These are phyloP conservation scores for Tricholaema leucomelas DNA, from an alignment of 2,113 vertebrate genomes.

Conservation along the genomic window DNA sequence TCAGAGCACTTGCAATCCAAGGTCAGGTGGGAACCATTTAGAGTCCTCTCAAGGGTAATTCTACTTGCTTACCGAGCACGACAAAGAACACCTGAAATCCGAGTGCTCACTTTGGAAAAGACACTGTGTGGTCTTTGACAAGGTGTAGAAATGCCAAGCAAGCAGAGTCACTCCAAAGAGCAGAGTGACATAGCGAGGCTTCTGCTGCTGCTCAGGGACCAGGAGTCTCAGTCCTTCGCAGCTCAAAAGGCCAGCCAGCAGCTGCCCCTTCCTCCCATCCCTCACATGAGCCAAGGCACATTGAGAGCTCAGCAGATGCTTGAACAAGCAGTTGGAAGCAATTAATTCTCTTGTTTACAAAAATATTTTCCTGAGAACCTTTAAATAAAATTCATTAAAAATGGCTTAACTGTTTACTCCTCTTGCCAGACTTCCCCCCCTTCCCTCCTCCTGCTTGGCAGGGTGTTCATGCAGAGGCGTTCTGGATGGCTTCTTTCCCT, in stretches of 20 bases:
- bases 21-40: conserved; percentile 56
- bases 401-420: not conserved
- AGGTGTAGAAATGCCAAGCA: not conserved
- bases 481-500: not conserved
- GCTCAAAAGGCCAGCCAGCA: not conserved
- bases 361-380: not conserved
- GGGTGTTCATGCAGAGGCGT: not conserved
- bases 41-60: conserved; percentile 47
- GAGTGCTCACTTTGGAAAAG: conserved; percentile 14
- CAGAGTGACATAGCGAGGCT: not conserved
- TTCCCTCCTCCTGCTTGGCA: not conserved
- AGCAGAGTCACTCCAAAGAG: not conserved
- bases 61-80: conserved; percentile 17
- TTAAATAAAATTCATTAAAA: conserved; percentile 37
- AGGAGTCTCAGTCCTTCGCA: not conserved
- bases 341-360: not conserved
- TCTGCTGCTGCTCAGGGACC: not conserved
- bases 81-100: conserved; percentile 3
- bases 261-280: not conserved
- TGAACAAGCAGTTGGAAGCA: not conserved
- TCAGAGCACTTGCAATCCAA: conserved; percentile 24
- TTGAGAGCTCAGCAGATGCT: not conserved
- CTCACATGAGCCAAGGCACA: not conserved
- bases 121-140: not conserved
- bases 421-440: not conserved